Percentiles rank a stretch among this genome's conserved stretches.
Conservation (phyloP, 1,140 invertebrate genomes). For the Drosophila auraria region DNA sequence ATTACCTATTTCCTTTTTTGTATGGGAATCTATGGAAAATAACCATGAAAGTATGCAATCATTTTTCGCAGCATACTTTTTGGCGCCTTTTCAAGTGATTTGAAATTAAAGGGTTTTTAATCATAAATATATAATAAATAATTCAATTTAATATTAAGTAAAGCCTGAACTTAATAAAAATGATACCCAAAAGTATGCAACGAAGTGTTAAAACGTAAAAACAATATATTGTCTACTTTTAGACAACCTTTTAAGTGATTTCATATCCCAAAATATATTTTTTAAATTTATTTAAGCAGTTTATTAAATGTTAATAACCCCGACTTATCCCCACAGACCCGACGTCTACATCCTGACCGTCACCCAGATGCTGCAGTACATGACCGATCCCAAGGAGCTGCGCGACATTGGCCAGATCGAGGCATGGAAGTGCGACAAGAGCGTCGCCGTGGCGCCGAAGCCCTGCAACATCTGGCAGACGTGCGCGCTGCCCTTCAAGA, state of each 20-base stretch:
- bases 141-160: too few relatives aligned
- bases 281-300: neutral
- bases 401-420: conserved; percentile 90
- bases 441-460: conserved; percentile 88
- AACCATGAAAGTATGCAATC: too few relatives aligned
- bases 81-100: too few relatives aligned
- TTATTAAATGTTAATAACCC: neutral
- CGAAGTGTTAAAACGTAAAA: too few relatives aligned
- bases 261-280: neutral
- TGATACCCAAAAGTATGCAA: too few relatives aligned
- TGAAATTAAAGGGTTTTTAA: too few relatives aligned
- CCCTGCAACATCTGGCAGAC: conserved; percentile 94
- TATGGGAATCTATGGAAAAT: too few relatives aligned
- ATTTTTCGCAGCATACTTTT: too few relatives aligned
- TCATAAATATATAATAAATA: too few relatives aligned
- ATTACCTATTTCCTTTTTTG: too few relatives aligned
- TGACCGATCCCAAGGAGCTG: conserved; percentile 92
- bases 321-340: conserved; percentile 86
- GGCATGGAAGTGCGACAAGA: conserved; percentile 92
- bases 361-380: conserved; percentile 96
- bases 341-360: conserved; percentile 96
- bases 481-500: conserved; percentile 93
- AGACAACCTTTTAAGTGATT: neutral
- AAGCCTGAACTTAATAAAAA: too few relatives aligned
- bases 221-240: too few relatives aligned